Evolutionary conservation across 35 echinoderm and acorn worm species (phyloP), one percentile per base, ranked within the genome.

Genomic region (Ophiothrix spiculata): DNA sequence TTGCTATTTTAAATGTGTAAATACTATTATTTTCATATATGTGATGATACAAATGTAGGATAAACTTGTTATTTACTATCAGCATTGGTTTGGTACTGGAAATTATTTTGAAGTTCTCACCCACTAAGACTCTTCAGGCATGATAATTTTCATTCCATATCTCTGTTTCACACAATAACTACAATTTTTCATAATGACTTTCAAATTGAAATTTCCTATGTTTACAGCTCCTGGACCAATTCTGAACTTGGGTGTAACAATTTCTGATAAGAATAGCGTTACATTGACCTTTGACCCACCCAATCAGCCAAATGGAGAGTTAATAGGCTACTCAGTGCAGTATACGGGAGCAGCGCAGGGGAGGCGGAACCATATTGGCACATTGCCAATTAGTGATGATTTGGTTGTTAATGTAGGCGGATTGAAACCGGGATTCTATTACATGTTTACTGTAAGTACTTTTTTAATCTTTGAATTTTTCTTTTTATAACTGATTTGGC

Each of bases 401-500:
- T 25, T 37, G n/a, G 31, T 1, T 4, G 36, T 74, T 21, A 74
- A 25, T 34, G 17, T 74, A 32, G 4, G 0, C 28, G 33, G 56
- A 23, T 63, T 84, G 32, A 36, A 39, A 0, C 56, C 82, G 21
- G 82, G 82, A 8, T 84, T 84, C 82, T 19, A 25, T 1, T 84
- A 84, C 39, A 33, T 35, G 37, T 84, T 84, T 74, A 73, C 32
- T 25, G 82, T 84, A 29, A 84, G 82, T 74, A 4, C 34, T 8
- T 37, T 34, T 32, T 32, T 40, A 40, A 14, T 39, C 28, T 81
- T 11, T 36, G 31, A 37, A 10, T 8, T 11, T 29, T 0, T 78
- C 34, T 37, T 14, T 77, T n/a, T 77, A 19, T 28, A 16, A 32
- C 14, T 32, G 14, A 78, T 25, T 78, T n/a, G n/a, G n/a, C n/a